These are phyloP conservation scores for Euura saliciscinereae DNA, from an alignment of 1,140 invertebrate species.

Conservation along the genomic window DNA sequence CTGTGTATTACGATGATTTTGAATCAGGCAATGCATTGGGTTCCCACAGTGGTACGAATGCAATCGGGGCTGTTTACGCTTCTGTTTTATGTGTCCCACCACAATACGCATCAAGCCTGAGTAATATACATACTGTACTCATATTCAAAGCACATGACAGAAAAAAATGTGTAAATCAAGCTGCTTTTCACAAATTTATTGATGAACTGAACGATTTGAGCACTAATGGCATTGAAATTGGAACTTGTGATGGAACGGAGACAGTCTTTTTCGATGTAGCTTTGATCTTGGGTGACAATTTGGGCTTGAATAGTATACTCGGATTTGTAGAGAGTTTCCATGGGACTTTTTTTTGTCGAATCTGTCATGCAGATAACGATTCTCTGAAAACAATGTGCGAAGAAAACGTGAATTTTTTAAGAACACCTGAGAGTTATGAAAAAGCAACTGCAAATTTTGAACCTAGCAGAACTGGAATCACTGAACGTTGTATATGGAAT, in stretches of 20 bases:
- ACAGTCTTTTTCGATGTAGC: not conserved
- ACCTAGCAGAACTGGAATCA: no score
- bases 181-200: slow-evolving; percentile 1
- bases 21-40: slow-evolving; percentile 10
- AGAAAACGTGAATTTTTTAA: no score
- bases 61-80: slow-evolving; percentile 12
- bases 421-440: no score
- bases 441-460: no score
- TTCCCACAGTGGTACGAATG: slow-evolving; percentile 11
- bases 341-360: no score
- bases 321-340: no score
- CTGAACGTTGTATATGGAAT: no score
- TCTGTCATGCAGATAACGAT: no score
- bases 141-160: slow-evolving; percentile 9
- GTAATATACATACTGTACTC: slow-evolving; percentile 9
- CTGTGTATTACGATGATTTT: slow-evolving; percentile 13
- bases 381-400: no score
- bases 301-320: not conserved
- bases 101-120: not conserved
- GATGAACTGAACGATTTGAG: slow-evolving; percentile 13
- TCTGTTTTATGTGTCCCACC: slow-evolving; percentile 8
- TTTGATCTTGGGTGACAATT: slow-evolving; percentile 4
- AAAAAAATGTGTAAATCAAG: not conserved
- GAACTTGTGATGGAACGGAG: not conserved
- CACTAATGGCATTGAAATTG: slow-evolving; percentile 9